Percentiles rank a stretch among this genome's conserved stretches.
phyloP scores from a whole-genome alignment of 2,888 invertebrate species.

The Dermolepida albohirtum region DNA sequence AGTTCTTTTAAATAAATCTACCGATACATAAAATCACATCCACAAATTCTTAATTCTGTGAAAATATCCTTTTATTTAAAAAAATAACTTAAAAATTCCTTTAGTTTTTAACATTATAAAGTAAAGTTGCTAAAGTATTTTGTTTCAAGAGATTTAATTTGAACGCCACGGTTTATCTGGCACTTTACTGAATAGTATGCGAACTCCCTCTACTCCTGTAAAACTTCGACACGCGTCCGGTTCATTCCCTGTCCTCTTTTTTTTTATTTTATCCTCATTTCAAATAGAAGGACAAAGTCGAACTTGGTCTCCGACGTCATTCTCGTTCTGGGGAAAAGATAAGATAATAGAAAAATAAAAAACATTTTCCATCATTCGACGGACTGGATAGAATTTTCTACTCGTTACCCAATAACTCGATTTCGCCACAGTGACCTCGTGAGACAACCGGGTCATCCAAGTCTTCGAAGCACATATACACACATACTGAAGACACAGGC shows the following conservation, averaged over 20 bases:
- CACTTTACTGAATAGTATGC: conserved; percentile 4
- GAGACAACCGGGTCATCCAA: conserved; percentile 13
- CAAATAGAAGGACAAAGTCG: conserved; percentile 7
- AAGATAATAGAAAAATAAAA: conserved; percentile 31
- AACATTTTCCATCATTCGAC: conserved; percentile 28
- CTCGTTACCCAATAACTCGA: conserved; percentile 34
- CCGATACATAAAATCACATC: too few species aligned
- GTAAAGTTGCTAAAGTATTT: too few species aligned
- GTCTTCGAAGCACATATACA: not conserved
- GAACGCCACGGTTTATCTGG: conserved; percentile 2
- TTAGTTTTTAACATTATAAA: too few species aligned
- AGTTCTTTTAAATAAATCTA: too few species aligned
- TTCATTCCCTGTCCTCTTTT: not conserved
- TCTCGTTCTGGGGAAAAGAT: conserved; percentile 11
- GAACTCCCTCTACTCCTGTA: conserved; percentile 1
- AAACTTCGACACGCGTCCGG: not conserved
- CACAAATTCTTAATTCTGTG: too few species aligned
- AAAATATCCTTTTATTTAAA: too few species aligned
- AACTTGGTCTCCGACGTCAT: conserved; percentile 4
- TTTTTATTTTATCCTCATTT: too few species aligned
- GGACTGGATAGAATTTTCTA: conserved; percentile 23
- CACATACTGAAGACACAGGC: too few species aligned
- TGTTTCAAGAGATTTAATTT: not conserved
- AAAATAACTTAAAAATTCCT: too few species aligned
- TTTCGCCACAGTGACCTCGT: conserved; percentile 23